Evolutionary conservation across 2,888 invertebrate species (phyloP).

Genomic region (Agonum fuliginosum): DNA sequence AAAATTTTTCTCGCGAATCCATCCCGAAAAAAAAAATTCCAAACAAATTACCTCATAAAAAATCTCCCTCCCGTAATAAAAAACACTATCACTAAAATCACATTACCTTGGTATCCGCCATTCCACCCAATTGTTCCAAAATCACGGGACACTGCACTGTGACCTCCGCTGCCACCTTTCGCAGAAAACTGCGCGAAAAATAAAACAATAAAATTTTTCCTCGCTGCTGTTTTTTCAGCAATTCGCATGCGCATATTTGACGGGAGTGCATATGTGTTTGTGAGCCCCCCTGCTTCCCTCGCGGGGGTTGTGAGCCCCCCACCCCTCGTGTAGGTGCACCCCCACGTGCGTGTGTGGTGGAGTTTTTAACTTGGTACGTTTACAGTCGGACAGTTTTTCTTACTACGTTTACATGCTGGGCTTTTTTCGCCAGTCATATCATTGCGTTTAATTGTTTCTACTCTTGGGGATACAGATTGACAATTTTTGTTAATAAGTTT

Average conservation of each 20-base stretch:
- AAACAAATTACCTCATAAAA: neutral
- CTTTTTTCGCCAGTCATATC: neutral
- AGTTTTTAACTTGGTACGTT: slow-evolving; percentile 33
- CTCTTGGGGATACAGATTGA: no score
- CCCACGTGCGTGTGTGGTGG: slow-evolving; percentile 16
- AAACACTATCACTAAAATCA: neutral
- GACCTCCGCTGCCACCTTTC: slow-evolving; percentile 50
- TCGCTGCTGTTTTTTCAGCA: slow-evolving; percentile 47
- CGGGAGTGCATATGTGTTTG: slow-evolving; percentile 43
- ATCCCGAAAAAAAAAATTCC: neutral
- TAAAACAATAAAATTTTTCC: slow-evolving; percentile 60
- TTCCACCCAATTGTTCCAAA: slow-evolving; percentile 26
- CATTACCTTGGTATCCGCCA: slow-evolving; percentile 3
- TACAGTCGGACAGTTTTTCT: slow-evolving; percentile 39
- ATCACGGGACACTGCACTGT: slow-evolving; percentile 38
- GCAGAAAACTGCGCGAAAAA: slow-evolving; percentile 58
- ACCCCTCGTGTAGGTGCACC: neutral
- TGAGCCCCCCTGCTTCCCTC: neutral
- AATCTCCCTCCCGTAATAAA: neutral
- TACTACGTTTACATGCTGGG: slow-evolving; percentile 39
- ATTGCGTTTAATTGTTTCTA: neutral
- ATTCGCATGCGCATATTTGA: slow-evolving; percentile 58
- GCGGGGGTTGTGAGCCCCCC: neutral
- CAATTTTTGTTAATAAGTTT: no score
- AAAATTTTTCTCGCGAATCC: no score